These are phyloP conservation scores for Pandemis cinnamomeana DNA, from an alignment of 2,888 invertebrate genomes.

Conservation along the genomic window DNA sequence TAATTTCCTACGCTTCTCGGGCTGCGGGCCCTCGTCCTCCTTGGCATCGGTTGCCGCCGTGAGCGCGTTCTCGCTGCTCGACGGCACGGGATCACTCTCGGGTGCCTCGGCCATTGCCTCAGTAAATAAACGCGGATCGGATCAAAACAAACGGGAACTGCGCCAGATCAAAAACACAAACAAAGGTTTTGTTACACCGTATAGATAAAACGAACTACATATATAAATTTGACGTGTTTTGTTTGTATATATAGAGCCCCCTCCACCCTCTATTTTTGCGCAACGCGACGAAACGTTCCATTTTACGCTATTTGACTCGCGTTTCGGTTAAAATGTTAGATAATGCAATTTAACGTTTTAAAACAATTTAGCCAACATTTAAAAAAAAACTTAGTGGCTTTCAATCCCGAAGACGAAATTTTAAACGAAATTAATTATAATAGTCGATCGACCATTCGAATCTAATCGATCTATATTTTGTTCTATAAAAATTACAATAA, in stretches of 20 bases:
- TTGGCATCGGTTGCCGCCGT: constrained; percentile 51
- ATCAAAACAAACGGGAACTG: constrained; percentile 46
- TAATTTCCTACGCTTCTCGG: constrained; percentile 82
- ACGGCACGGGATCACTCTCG: constrained; percentile 68
- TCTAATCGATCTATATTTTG: no score
- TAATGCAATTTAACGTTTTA: no score
- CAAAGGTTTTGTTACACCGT: constrained; percentile 52
- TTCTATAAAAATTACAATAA: no score
- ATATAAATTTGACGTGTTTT: constrained; percentile 41
- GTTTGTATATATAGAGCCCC: constrained; percentile 49
- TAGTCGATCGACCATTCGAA: no score
- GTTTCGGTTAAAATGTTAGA: neutral
- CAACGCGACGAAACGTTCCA: constrained; percentile 40
- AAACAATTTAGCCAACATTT: constrained; percentile 17
- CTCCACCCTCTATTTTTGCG: constrained; percentile 29
- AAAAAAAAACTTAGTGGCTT: neutral
- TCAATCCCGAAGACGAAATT: neutral
- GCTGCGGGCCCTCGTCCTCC: constrained; percentile 78
- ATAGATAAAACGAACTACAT: constrained; percentile 33
- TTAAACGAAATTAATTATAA: no score
- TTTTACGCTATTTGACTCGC: constrained; percentile 24
- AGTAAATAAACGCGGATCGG: constrained; percentile 41
- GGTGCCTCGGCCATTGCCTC: constrained; percentile 72
- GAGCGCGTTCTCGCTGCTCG: constrained; percentile 61
- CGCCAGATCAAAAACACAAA: constrained; percentile 48